Evolutionary conservation across 1,140 invertebrate genomes (phyloP).

Genomic region (Drosophila tristis): DNA sequence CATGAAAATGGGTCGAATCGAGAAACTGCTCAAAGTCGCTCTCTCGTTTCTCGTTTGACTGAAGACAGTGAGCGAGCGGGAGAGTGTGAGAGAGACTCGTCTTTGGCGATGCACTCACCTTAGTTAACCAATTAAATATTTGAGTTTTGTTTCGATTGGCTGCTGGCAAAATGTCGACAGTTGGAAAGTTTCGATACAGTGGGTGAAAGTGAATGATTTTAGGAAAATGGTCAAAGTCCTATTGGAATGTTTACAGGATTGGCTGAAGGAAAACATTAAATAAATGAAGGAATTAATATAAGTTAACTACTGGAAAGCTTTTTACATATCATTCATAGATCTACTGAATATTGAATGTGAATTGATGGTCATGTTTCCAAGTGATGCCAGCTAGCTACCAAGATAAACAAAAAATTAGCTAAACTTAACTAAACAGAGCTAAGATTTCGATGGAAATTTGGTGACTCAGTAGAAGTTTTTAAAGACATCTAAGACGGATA

Average conservation of each 20-base stretch:
- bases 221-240: too few relatives aligned
- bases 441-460: too few relatives aligned
- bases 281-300: too few relatives aligned
- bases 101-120: not conserved
- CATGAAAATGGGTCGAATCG: constrained; percentile 42
- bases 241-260: not conserved
- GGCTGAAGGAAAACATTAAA: not conserved
- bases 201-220: not conserved
- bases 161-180: constrained; percentile 24
- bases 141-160: constrained; percentile 12
- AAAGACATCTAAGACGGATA: too few relatives aligned
- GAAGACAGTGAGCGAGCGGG: not conserved
- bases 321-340: too few relatives aligned
- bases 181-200: constrained; percentile 8
- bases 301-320: too few relatives aligned
- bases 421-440: too few relatives aligned
- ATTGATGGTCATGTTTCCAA: too few relatives aligned
- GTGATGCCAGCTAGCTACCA: too few relatives aligned
- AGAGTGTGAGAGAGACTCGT: not conserved
- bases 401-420: too few relatives aligned
- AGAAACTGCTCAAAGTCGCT: constrained; percentile 4
- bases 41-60: constrained; percentile 41
- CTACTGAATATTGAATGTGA: too few relatives aligned
- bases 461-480: too few relatives aligned
- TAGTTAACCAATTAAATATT: constrained; percentile 16